These are phyloP conservation scores for Pomacea canaliculata DNA, from an alignment of 2,888 invertebrate genomes.

Conservation along the genomic window DNA sequence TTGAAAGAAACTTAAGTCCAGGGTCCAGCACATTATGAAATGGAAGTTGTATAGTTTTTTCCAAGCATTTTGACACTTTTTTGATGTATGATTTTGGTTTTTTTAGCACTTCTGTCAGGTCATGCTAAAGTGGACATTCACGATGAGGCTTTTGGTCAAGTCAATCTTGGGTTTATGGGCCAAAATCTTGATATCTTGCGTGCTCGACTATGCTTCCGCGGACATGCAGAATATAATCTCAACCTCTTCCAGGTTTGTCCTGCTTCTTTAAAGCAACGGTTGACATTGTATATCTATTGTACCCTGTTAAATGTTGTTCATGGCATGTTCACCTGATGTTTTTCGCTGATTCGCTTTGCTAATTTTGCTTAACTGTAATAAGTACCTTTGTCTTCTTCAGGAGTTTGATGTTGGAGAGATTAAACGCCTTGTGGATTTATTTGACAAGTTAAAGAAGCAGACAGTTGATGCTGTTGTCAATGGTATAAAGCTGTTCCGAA, in stretches of 20 bases:
- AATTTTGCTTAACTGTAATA: too few species aligned
- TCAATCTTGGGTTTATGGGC: constrained; percentile 47
- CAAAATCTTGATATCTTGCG: constrained; percentile 47
- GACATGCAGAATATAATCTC: constrained; percentile 45
- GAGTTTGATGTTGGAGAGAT: constrained; percentile 32
- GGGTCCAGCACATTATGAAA: background rate
- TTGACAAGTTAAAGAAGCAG: constrained; percentile 31
- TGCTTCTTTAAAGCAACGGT: background rate
- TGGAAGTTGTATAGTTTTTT: background rate
- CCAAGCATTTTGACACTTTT: background rate
- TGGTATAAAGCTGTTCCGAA: constrained; percentile 40
- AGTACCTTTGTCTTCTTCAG: background rate
- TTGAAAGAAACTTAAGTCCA: background rate
- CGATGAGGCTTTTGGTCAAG: constrained; percentile 50
- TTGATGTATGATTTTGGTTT: background rate
- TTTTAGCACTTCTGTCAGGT: constrained; percentile 36
- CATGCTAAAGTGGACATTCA: constrained; percentile 44
- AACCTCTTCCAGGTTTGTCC: constrained; percentile 49
- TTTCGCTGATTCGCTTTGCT: too few species aligned
- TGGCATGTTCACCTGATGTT: too few species aligned
- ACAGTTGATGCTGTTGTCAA: constrained; percentile 33
- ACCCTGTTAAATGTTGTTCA: too few species aligned
- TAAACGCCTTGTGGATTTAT: constrained; percentile 26
- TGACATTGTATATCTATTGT: too few species aligned
- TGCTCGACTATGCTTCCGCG: constrained; percentile 51